phyloP scores from a whole-genome alignment of 2,888 invertebrate genomes.

The Eucera pruinosa region DNA sequence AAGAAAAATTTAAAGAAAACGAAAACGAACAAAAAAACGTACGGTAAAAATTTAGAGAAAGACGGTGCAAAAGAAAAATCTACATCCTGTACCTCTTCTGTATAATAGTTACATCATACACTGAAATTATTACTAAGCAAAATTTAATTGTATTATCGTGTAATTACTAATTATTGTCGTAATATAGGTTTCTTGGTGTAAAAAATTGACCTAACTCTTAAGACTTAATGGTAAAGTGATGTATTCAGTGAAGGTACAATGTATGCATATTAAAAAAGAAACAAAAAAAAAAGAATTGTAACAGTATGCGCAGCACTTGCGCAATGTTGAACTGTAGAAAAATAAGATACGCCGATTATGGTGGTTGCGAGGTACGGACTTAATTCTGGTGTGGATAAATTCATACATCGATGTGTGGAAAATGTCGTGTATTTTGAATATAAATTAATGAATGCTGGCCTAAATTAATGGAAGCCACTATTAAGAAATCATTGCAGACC shows the following conservation, averaged over 20 bases:
- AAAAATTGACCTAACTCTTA: constrained; percentile 82
- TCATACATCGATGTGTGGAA: constrained; percentile 61
- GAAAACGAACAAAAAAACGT: too few relatives aligned
- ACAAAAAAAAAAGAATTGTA: too few relatives aligned
- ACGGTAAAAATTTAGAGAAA: constrained; percentile 52
- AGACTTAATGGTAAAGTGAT: constrained; percentile 77
- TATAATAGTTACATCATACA: constrained; percentile 82
- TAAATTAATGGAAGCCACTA: constrained; percentile 70
- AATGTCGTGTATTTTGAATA: constrained; percentile 77
- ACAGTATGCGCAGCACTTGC: constrained; percentile 60
- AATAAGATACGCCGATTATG: constrained; percentile 69
- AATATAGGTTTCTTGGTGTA: constrained; percentile 83
- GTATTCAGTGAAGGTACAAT: constrained; percentile 72
- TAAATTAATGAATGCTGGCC: constrained; percentile 76
- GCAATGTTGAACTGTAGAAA: constrained; percentile 64
- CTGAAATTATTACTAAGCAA: constrained; percentile 75
- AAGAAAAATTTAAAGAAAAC: constrained; percentile 39
- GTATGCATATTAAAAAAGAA: constrained; percentile 70
- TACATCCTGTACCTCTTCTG: constrained; percentile 81
- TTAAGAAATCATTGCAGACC: constrained; percentile 48
- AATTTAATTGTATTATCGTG: constrained; percentile 82
- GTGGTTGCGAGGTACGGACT: constrained; percentile 66
- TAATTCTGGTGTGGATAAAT: constrained; percentile 34
- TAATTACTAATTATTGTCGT: constrained; percentile 83
- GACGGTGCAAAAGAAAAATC: constrained; percentile 66